phyloP scores from a whole-genome alignment of 1,140 invertebrate genomes.

The Drosophila funebris region DNA sequence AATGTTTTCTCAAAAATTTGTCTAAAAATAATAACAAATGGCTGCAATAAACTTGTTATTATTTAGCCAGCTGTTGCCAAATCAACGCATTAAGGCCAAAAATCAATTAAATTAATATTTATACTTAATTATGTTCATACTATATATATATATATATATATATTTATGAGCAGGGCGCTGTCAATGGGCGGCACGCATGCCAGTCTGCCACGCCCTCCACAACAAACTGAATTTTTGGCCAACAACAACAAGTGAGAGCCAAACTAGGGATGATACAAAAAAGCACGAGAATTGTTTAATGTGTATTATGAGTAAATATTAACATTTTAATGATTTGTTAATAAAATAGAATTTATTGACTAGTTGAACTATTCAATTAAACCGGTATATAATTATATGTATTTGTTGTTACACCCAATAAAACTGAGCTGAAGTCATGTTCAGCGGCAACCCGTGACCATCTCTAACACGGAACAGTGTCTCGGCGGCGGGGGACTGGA shows the following conservation, averaged over 20 bases:
- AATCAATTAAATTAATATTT: conserved; percentile 81
- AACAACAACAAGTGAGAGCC: not conserved
- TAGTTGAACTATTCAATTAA: not conserved
- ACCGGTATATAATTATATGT: not conserved
- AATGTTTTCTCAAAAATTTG: conserved; percentile 36
- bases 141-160: not conserved
- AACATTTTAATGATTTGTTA: not conserved
- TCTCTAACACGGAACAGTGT: conserved; percentile 12
- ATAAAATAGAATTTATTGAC: conserved; percentile 8
- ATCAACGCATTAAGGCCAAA: conserved; percentile 62
- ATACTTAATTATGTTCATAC: conserved; percentile 59
- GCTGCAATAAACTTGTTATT: conserved; percentile 61
- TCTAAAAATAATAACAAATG: conserved; percentile 69
- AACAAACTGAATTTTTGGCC: conserved; percentile 8
- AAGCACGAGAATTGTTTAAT: not conserved
- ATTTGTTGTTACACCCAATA: not conserved
- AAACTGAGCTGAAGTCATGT: no score
- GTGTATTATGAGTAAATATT: not conserved
- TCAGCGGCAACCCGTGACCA: not conserved
- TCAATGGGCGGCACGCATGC: conserved; percentile 33
- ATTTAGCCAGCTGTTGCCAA: conserved; percentile 65
- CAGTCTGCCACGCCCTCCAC: conserved; percentile 39
- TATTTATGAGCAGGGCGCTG: not conserved
- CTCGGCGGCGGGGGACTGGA: not conserved
- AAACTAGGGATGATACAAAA: conserved; percentile 18